A percentile compares a stretch with the other conserved stretches of the same genome.
Evolutionary conservation across 2,888 invertebrate genomes (phyloP).

Genomic region (Plagiodera versicolora): DNA sequence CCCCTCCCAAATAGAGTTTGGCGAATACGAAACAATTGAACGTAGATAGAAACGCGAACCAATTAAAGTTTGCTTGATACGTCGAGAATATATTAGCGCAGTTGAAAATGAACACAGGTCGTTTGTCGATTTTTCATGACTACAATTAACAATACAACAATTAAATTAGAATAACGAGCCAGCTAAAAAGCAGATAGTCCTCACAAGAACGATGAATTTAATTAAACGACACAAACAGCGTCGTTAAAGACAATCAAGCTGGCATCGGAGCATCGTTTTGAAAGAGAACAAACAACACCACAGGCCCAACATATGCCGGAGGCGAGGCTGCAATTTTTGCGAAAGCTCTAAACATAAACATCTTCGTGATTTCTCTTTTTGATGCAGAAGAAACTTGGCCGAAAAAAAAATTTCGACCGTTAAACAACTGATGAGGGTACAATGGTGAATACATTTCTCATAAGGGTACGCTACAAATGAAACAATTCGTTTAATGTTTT

Average conservation of each 20-base stretch:
- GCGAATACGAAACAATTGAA: too few species aligned
- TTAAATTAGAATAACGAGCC: constrained; percentile 43
- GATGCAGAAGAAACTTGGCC: background rate
- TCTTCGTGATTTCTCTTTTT: constrained; percentile 7
- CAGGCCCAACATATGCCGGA: constrained; percentile 1
- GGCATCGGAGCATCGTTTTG: constrained; percentile 18
- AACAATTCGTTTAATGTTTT: too few species aligned
- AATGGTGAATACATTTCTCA: too few species aligned
- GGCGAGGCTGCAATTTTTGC: constrained; percentile 7
- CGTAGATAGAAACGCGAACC: background rate
- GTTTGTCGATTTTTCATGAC: constrained; percentile 6
- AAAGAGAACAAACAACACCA: background rate
- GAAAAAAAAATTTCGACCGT: background rate
- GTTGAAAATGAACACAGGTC: background rate
- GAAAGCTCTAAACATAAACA: too few species aligned
- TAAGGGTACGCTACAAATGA: too few species aligned
- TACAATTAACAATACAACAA: constrained; percentile 38
- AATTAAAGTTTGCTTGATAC: background rate
- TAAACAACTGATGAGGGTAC: too few species aligned
- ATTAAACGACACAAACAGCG: constrained; percentile 45
- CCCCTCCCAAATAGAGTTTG: too few species aligned
- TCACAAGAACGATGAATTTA: constrained; percentile 43
- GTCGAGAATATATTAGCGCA: background rate
- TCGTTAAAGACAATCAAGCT: constrained; percentile 42
- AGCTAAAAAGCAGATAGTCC: constrained; percentile 35